Evolutionary conservation across 1,140 invertebrate species (phyloP).

Genomic region (Leptinotarsa defecta): DNA sequence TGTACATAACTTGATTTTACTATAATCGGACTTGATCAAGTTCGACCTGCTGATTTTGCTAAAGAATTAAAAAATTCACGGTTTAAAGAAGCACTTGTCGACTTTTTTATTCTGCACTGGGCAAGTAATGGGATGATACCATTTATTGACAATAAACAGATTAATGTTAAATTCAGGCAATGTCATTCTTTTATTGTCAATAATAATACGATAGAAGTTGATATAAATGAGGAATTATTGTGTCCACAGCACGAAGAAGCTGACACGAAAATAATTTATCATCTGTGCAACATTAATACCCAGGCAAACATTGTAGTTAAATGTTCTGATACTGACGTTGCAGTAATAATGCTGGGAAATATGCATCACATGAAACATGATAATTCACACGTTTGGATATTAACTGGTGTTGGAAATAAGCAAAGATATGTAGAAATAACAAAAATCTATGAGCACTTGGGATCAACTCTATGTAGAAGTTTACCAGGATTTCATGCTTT

Average conservation of each 20-base stretch:
- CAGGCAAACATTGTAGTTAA: slow-evolving; percentile 25
- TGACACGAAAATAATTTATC: not conserved
- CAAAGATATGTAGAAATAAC: slow-evolving; percentile 24
- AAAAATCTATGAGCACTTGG: not conserved
- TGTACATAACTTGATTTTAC: slow-evolving; percentile 20
- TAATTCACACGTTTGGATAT: slow-evolving; percentile 31
- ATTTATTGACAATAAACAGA: not conserved
- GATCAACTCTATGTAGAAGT: not conserved
- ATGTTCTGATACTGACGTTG: slow-evolving; percentile 50
- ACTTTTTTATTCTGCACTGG: slow-evolving; percentile 33
- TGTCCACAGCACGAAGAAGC: slow-evolving; percentile 16
- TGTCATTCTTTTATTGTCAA: not conserved
- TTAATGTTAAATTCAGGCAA: not conserved
- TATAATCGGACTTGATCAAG: slow-evolving; percentile 31
- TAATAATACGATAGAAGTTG: not conserved
- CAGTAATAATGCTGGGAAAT: slow-evolving; percentile 38
- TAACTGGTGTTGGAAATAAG: slow-evolving; percentile 36
- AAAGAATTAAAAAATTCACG: slow-evolving; percentile 18
- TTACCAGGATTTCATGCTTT: slow-evolving; percentile 42
- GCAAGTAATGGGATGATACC: not conserved
- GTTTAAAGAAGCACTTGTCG: slow-evolving; percentile 26
- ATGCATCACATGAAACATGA: slow-evolving; percentile 27
- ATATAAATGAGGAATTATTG: slow-evolving; percentile 20
- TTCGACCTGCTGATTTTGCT: slow-evolving; percentile 30
- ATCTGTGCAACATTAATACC: not conserved